These are phyloP conservation scores for Nothoprocta perdicaria DNA, from an alignment of 2,113 vertebrate species.

Conservation along the genomic window DNA sequence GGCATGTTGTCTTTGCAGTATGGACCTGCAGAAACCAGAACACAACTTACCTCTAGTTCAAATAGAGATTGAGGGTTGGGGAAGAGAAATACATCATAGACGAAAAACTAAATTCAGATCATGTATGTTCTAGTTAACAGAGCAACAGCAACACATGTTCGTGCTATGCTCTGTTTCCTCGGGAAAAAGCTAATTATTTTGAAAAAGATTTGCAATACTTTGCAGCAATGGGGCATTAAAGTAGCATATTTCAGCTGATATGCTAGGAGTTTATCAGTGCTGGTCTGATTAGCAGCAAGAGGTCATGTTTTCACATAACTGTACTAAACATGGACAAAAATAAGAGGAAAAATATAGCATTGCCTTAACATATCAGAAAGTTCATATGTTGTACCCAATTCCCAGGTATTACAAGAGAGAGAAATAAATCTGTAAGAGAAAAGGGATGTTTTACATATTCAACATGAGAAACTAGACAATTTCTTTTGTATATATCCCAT, in stretches of 20 bases:
- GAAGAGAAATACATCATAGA: neutral
- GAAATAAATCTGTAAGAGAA: neutral
- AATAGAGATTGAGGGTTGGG: neutral
- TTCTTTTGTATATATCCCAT: neutral
- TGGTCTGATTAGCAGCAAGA: neutral
- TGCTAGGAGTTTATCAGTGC: neutral
- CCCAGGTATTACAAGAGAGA: neutral
- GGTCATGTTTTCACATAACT: neutral
- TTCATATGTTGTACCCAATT: neutral
- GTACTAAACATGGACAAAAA: neutral
- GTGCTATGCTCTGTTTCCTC: neutral
- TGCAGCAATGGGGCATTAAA: neutral
- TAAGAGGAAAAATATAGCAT: neutral
- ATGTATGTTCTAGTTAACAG: neutral
- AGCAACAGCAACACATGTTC: neutral
- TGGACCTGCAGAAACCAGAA: neutral
- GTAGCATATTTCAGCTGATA: neutral
- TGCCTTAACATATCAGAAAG: neutral
- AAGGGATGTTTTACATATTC: neutral
- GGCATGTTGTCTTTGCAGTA: accelerated
- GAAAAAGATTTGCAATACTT: neutral
- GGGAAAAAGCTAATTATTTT: neutral
- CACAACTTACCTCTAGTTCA: neutral
- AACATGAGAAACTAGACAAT: neutral
- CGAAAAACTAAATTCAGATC: neutral